Evolutionary conservation across 2,797 vertebrate species (phyloP), one percentile per base, ranked within the genome.

Genomic region (Sebastes kiyomatsui): DNA sequence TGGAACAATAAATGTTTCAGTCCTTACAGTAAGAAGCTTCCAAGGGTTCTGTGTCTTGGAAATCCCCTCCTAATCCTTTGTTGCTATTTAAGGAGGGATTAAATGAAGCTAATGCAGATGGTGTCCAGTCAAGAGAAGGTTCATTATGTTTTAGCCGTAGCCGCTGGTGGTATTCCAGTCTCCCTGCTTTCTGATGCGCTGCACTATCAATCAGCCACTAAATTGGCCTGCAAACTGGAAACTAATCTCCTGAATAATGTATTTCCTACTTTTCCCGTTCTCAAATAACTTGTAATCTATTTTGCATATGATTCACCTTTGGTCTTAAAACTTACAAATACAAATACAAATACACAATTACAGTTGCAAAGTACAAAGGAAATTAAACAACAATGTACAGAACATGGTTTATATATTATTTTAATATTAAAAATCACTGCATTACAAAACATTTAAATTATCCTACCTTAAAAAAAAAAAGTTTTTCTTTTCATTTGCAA

Each of bases 31-130:
- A 93, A 94, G 85, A 88, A 72, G 89, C 91, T 90, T 93, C 88
- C 82, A 67, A 85, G 73, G 91, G 85, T 86, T 93, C 83, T 87
- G 90, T 88, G 90, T 92, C 90, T 90, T 85, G 71, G 84, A 94
- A 94, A 95, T 96, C 95, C 93, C 83, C 88, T 81, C 84, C 86
- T 95, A 94, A 95, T 93, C 93, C 87, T 88, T 90, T 90, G 88
- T 91, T 93, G 90, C 94, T 94, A 95, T 95, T 96, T 96, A 93
- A 95, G 85, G 93, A 90, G 87, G 91, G 93, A 93, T 95, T 96
- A 96, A 91, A 91, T 75, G 85, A 90, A 93, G 93, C 91, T 92
- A 93, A 93, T 92, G 89, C 89, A 89, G 88, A 89, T 88, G 84
- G 92, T 90, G 93, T 93, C 91, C 87, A 90, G 90, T 90, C 87